Evolutionary conservation across 2,113 vertebrate genomes (phyloP).

Genomic region (Bambusicola thoracicus): DNA sequence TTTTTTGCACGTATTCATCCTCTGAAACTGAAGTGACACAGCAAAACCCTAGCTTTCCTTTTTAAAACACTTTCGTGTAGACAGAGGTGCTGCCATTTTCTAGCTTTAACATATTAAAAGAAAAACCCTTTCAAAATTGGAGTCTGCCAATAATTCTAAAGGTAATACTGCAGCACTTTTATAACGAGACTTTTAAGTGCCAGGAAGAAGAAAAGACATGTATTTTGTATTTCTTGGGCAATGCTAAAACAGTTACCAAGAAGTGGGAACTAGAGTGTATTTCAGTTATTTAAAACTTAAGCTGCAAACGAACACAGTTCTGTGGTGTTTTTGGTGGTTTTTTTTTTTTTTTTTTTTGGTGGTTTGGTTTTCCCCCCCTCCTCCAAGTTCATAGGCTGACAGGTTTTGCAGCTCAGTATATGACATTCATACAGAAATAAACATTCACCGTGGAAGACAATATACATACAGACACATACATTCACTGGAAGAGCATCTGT

Average conservation of each 20-base stretch:
- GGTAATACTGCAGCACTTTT: neutral
- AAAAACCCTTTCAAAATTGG: neutral
- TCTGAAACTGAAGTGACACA: slow-evolving; percentile 2
- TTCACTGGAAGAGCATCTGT: neutral
- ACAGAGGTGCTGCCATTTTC: neutral
- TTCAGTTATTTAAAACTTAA: neutral
- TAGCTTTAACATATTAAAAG: neutral
- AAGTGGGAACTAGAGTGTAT: neutral
- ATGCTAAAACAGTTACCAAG: neutral
- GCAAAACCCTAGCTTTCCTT: neutral
- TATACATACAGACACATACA: neutral
- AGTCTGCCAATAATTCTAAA: neutral
- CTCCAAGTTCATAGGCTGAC: neutral
- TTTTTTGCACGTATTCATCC: slow-evolving; percentile 5
- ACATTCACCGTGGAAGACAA: neutral
- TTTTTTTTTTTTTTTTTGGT: neutral
- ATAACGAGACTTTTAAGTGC: neutral
- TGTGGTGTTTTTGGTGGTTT: neutral
- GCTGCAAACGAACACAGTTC: neutral
- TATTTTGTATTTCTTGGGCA: neutral
- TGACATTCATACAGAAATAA: neutral
- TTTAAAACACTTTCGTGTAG: neutral
- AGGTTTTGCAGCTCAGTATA: neutral
- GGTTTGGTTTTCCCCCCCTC: neutral
- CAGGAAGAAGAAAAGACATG: neutral